Percentiles rank a stretch among this genome's conserved stretches.
These are phyloP conservation scores for Plebejus argus DNA, from an alignment of 2,888 invertebrate species.

Conservation along the genomic window DNA sequence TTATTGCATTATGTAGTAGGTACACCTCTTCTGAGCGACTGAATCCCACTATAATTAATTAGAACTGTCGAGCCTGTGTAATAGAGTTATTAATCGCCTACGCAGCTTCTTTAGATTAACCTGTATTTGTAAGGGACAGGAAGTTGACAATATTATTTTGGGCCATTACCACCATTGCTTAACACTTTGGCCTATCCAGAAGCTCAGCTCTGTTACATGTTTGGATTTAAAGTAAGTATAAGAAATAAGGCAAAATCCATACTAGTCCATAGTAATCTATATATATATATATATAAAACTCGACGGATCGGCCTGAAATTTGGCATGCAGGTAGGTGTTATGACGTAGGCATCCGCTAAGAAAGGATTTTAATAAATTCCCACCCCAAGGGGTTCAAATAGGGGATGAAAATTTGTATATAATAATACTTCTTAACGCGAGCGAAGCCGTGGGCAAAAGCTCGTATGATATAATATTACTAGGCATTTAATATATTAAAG, in stretches of 20 bases:
- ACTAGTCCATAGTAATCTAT: background rate
- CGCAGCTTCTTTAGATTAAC: background rate
- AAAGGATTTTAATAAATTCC: too few species aligned
- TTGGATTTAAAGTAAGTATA: slow-evolving; percentile 15
- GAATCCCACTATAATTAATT: background rate
- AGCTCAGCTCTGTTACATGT: slow-evolving; percentile 27
- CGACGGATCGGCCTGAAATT: too few species aligned
- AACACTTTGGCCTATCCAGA: slow-evolving; percentile 22
- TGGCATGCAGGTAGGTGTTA: too few species aligned
- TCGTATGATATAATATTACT: too few species aligned
- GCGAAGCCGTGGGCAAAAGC: too few species aligned
- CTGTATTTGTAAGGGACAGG: slow-evolving; percentile 4
- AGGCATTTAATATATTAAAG: too few species aligned
- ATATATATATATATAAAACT: too few species aligned
- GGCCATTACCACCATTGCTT: slow-evolving; percentile 4
- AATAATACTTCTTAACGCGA: too few species aligned
- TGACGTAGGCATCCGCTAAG: too few species aligned
- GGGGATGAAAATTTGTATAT: too few species aligned
- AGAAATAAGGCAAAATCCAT: background rate
- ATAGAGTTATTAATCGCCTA: slow-evolving; percentile 3
- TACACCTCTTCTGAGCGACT: background rate
- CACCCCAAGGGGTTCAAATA: too few species aligned
- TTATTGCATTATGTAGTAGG: background rate
- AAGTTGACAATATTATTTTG: slow-evolving; percentile 29
- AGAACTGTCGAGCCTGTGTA: background rate